Base-by-base conservation (phyloP, 2,888 invertebrate species). In the Coremacera marginata region DNA sequence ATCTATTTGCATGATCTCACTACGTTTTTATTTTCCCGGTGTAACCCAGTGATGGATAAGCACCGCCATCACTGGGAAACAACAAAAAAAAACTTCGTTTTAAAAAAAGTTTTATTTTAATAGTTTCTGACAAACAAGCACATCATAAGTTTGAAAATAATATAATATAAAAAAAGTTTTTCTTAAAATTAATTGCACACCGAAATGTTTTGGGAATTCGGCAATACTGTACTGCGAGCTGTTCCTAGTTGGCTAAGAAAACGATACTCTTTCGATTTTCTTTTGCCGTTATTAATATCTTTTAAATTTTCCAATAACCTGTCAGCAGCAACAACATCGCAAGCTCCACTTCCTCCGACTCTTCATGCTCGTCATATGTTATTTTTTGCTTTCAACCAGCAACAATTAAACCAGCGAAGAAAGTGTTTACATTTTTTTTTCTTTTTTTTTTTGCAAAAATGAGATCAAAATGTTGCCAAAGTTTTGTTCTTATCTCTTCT, bases 401-500 rank as follows among this genome's bases (percentile, higher is more conserved):
- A 55, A 55, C 55, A 55, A 55, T 19, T 55, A 19, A 22, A 19
- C 8, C 19, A n/a, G 52, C 19, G 19, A 19, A 55, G 19, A 55
- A 22, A 19, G 52, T 44, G 57, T 67, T 75, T 27, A 60, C 68
- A 70, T 31, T 62, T 31, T 70, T 14, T 44, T 44, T 11, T 1
- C 11, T 44, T 44, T 44, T 14, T 11, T 44, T 44, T 44, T 14
- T 44, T 44, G 8, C 7, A 60, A 75, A 49, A 37, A 49, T 68
- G 63, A 27, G 60, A 19, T n/a, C 27, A 34, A 62, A 52, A 57
- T 57, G 44, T 37, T 57, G 60, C 60, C 9, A 55, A 75, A 70
- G 34, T 70, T 70, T 14, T 51, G 52, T 55, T 27, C 9, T 37
- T 14, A 16, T 44, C 5, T 31, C 5, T 31, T 31, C 31, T 4